Evolutionary conservation across 2,113 vertebrate genomes (phyloP), one percentile per base, ranked within the genome.

Genomic region (Nematolebias whitei): DNA sequence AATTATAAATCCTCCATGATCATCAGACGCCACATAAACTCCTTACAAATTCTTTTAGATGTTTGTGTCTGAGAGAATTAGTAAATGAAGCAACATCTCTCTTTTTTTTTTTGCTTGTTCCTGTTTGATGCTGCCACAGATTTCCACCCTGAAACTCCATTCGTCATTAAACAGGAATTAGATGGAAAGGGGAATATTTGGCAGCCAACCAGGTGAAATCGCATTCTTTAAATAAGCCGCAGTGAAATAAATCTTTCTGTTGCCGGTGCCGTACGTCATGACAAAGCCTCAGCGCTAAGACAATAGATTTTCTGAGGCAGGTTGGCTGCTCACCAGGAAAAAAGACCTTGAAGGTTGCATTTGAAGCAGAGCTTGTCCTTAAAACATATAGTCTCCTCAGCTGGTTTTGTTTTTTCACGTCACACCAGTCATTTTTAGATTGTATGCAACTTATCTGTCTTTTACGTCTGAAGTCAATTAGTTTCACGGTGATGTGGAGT

Each of bases 151-250:
- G 56, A 84, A 87, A 80, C 56, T 59, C 67, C 63, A 78, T 82
- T 80, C 51, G 52, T 85, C 76, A 83, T 87, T 86, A 78, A 45
- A 84, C 78, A 79, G 44, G 57, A 82, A 88, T 85, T 79, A 54
- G 51, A 75, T 62, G 44, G 63, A 73, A 74, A 54, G 44, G 78
- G 80, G 64, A 85, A 45, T 79, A 74, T 79, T 88, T 91, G 90
- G 90, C 88, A 79, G 67, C 12, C 24, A 5, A 79, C 87, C 89
- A 89, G 77, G 85, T 62, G 50, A 87, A 92, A 85, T 88, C 82
- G 51, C 80, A 75, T 88, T 87, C 80, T 88, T 87, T 83, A 83
- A 89, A 87, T 67, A 74, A 83, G 75, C 85, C 15, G 74, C 82
- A 78, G 86, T 80, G 76, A 71, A 83, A 90, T 88, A 79, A 87